Conservation (phyloP, 2,888 invertebrate genomes). For the Incurvaria masculella region DNA sequence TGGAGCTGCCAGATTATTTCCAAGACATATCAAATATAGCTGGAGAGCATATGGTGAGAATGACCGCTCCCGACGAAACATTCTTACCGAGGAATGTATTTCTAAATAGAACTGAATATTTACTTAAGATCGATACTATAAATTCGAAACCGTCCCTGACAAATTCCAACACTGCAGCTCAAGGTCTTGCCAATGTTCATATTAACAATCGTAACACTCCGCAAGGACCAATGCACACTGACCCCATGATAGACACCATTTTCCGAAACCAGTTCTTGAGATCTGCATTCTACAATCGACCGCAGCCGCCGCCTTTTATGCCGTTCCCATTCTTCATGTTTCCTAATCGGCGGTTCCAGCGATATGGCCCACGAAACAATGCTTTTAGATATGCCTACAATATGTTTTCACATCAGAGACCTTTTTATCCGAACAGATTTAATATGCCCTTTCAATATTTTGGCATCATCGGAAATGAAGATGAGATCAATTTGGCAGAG, state of each 20-base stretch:
- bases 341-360: neutral
- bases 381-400: neutral
- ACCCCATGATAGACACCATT: neutral
- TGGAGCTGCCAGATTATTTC: conserved; percentile 18
- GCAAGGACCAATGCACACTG: neutral
- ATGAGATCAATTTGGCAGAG: neutral
- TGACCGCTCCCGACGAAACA: conserved; percentile 29
- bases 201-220: no score
- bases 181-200: no score
- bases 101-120: conserved; percentile 29
- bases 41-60: conserved; percentile 23
- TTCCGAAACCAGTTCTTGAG: neutral
- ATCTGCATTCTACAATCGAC: neutral
- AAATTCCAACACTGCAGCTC: no score
- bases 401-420: neutral
- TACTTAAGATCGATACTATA: conserved; percentile 27
- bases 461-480: neutral
- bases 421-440: neutral
- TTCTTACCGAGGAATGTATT: conserved; percentile 32
- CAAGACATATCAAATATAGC: conserved; percentile 30
- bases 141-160: conserved; percentile 16
- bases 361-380: neutral
- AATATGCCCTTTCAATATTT: neutral
- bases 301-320: neutral
- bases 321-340: neutral